Base-by-base conservation (phyloP, 2,113 vertebrate species). In the Urocynchramus pylzowi region DNA sequence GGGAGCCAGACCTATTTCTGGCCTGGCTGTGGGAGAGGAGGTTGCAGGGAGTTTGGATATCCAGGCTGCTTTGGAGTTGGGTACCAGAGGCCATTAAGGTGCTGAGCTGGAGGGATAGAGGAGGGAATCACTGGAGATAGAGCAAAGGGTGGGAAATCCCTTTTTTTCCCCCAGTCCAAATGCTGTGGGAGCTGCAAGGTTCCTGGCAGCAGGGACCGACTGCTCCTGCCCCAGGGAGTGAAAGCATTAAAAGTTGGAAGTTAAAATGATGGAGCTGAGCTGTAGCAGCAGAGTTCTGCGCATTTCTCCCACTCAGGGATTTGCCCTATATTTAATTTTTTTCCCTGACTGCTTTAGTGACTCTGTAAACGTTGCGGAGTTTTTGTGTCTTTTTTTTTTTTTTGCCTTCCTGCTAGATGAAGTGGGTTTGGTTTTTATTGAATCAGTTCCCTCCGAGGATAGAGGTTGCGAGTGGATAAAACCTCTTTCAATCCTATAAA, bases 351-450 rank as follows among this genome's bases (percentile, higher is more conserved):
- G 67, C 87, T 96, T 95, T 95, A 98, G 96, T 93, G 95, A 92
- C 93, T 97, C 92, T 93, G 95, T 97, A 97, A 97, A 92, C 63
- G 87, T 49, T 52, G 74, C 6, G 0, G 74, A 75, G 80, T 95
- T 95, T 92, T 90, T 77, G 59, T 93, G 49, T 42, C 61, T 92
- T 65, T 79, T 93, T 89, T 79, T 93, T 89, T 67, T 87, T 87
- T 92, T 37, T 14, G 42, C 67, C 64, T 89, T 94, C 96, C 94
- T 89, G 83, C 94, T 90, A 90, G 78, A 84, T 87, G 92, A 95
- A 98, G 95, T 95, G 96, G 96, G 96, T 97, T 96, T 97, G 96
- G 96, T 96, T 97, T 97, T 97, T 97, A 97, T 97, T 96, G 90
- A 96, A 96, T 98, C 95, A 93, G 71, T 97, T 98, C 94, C 95